Evolutionary conservation across 2,888 invertebrate species (phyloP).

Genomic region (Thelaira solivaga): DNA sequence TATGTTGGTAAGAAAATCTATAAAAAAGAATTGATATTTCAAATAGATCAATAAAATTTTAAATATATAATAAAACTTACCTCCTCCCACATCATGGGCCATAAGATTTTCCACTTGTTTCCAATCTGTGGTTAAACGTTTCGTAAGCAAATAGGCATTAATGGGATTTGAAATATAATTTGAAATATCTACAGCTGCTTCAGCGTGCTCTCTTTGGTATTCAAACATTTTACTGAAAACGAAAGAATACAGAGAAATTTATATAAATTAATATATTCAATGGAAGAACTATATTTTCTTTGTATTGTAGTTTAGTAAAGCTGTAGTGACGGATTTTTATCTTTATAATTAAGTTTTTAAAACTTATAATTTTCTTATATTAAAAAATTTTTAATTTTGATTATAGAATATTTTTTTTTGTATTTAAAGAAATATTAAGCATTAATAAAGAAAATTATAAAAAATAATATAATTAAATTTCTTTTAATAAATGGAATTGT

Average conservation of each 20-base stretch:
- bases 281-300: no score
- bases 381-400: no score
- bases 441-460: no score
- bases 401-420: no score
- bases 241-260: not conserved
- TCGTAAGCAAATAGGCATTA: conserved; percentile 95
- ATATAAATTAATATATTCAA: no score
- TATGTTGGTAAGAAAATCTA: conserved; percentile 86
- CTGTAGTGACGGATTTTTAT: no score
- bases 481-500: no score
- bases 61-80: conserved; percentile 72
- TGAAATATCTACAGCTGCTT: conserved; percentile 87
- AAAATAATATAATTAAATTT: no score
- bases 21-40: conserved; percentile 52
- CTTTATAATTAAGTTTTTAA: no score
- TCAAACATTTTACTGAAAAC: conserved; percentile 79
- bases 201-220: conserved; percentile 86
- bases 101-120: conserved; percentile 88
- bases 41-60: not conserved
- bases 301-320: no score
- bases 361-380: no score
- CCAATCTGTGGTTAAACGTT: conserved; percentile 95
- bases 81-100: conserved; percentile 82
- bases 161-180: conserved; percentile 94
- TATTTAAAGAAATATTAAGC: no score